phyloP scores from a whole-genome alignment of 2,113 vertebrate species.

The Malurus melanocephalus region DNA sequence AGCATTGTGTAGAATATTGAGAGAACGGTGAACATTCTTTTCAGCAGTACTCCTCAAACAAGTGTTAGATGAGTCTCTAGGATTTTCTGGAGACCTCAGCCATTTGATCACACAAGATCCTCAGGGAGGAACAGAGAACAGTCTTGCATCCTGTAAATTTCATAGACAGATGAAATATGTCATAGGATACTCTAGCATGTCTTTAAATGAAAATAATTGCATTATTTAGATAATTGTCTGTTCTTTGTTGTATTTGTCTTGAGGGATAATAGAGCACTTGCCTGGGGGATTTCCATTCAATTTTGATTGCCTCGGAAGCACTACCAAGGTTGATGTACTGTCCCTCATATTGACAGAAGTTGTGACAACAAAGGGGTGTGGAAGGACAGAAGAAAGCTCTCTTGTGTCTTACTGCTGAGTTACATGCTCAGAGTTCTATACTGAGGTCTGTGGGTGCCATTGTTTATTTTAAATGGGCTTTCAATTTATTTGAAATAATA shows the following conservation, averaged over 20 bases:
- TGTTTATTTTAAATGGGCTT: neutral
- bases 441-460: neutral
- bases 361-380: neutral
- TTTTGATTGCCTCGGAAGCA: neutral
- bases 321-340: neutral
- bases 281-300: neutral
- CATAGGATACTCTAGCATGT: neutral
- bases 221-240: neutral
- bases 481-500: neutral
- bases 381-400: neutral
- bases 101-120: neutral
- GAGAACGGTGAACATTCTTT: neutral
- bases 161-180: neutral
- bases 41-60: neutral
- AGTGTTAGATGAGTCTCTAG: neutral
- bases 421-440: neutral
- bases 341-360: neutral
- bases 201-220: constrained; percentile 7
- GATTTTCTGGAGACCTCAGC: neutral
- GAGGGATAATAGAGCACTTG: neutral
- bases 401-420: neutral
- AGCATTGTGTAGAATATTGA: neutral
- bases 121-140: neutral
- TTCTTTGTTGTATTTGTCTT: constrained; percentile 20
- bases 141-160: neutral